Conservation (phyloP, 2,113 vertebrate species). For the Sardina pilchardus region DNA sequence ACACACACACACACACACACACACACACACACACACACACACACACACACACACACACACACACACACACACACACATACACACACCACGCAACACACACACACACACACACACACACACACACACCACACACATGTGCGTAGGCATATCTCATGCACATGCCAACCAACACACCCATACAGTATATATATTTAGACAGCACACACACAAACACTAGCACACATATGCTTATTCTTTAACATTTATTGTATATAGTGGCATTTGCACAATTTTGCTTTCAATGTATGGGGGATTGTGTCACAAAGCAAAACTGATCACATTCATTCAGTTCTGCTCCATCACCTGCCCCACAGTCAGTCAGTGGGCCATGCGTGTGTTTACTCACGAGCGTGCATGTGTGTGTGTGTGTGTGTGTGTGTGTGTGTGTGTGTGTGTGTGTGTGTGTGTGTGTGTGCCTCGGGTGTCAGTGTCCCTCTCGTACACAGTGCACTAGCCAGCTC, state of each 20-base stretch:
- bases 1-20: background rate
- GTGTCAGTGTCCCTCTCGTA: background rate
- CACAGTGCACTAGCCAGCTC: background rate
- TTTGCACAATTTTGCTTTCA: background rate
- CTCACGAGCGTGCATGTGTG: background rate
- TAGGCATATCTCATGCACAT: too few relatives aligned
- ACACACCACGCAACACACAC: too few relatives aligned
- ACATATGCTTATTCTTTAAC: background rate
- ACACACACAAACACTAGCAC: conserved; percentile 16
- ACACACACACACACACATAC: too few relatives aligned
- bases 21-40: conserved; percentile 10
- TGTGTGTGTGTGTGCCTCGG: background rate
- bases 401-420: background rate
- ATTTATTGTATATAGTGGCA: too few relatives aligned
- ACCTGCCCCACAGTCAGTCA: conserved; percentile 16
- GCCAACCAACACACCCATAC: conserved; percentile 25
- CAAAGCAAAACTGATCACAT: background rate
- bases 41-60: background rate
- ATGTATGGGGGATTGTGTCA: background rate
- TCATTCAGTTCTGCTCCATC: conserved; percentile 2
- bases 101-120: too few relatives aligned
- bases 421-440: background rate
- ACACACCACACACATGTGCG: too few relatives aligned
- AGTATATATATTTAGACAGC: too few relatives aligned
- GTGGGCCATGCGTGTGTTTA: background rate